phyloP scores from a whole-genome alignment of 37 sponge, comb jelly and placozoan genomes.

The Bolinopsis microptera region DNA sequence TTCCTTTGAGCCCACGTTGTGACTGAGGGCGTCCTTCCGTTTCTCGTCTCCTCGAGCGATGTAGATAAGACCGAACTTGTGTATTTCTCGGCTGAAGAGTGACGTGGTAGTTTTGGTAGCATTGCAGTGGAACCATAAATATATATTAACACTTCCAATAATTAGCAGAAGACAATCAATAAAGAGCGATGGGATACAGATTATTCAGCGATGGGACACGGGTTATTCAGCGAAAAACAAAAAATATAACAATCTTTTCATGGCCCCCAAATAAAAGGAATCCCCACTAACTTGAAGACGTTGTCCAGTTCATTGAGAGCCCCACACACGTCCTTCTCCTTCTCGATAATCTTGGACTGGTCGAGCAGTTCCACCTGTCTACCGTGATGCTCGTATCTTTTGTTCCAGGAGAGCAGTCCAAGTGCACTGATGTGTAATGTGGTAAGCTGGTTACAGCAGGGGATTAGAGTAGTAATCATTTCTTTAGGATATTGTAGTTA shows the following conservation, averaged over 20 bases:
- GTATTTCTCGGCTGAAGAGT: constrained; percentile 84
- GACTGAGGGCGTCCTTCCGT: constrained; percentile 79
- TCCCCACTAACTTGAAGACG: constrained; percentile 46
- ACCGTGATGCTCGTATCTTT: not conserved
- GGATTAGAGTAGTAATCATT: no score
- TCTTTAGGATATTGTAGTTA: no score
- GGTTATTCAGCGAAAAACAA: no score
- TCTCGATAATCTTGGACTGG: not conserved
- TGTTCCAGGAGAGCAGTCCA: constrained; percentile 16
- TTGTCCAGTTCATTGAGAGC: constrained; percentile 31
- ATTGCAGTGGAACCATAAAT: no score
- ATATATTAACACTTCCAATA: no score
- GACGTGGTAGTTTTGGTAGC: no score
- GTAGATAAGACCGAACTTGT: constrained; percentile 96
- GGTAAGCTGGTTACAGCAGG: no score
- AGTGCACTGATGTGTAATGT: constrained; percentile 7
- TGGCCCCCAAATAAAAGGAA: no score
- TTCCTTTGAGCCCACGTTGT: constrained; percentile 76
- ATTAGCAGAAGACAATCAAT: no score
- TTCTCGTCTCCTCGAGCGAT: constrained; percentile 90
- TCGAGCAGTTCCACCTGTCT: constrained; percentile 60
- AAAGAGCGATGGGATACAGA: no score
- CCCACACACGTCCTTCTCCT: constrained; percentile 9
- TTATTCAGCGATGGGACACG: no score
- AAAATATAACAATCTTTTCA: no score